Evolutionary conservation across 2,888 invertebrate species (phyloP).

Genomic region (Adela reaumurella): DNA sequence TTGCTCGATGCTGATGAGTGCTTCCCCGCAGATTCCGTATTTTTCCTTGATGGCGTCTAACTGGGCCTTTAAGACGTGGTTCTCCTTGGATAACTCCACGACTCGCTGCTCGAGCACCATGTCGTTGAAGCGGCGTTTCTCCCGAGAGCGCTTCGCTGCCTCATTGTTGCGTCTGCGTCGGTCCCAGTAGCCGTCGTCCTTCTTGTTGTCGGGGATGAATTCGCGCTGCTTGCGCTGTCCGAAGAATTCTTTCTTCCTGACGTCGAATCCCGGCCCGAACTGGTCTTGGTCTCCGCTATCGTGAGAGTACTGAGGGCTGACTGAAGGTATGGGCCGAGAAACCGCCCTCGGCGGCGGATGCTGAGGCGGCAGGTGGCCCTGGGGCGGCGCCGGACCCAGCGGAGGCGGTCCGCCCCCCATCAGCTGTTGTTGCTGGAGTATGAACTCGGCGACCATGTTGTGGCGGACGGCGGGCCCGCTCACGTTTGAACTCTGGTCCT

Average conservation of each 20-base stretch:
- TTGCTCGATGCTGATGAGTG: slow-evolving; percentile 83
- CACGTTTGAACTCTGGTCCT: slow-evolving; percentile 46
- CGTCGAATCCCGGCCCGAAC: slow-evolving; percentile 49
- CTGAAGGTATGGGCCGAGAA: slow-evolving; percentile 34
- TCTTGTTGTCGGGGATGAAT: slow-evolving; percentile 94
- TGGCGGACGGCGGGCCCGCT: slow-evolving; percentile 58
- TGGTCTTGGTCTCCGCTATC: slow-evolving; percentile 44
- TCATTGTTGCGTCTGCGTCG: slow-evolving; percentile 93
- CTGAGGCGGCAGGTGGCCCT: slow-evolving; percentile 30
- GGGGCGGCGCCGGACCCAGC: slow-evolving; percentile 18
- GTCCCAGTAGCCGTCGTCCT: slow-evolving; percentile 98
- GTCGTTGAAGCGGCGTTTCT: slow-evolving; percentile 93
- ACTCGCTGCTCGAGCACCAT: slow-evolving; percentile 94
- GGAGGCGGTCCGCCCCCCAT: slow-evolving; percentile 32
- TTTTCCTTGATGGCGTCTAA: slow-evolving; percentile 90
- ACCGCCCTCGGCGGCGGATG: slow-evolving; percentile 27
- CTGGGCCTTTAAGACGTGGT: slow-evolving; percentile 90
- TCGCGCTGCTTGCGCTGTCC: slow-evolving; percentile 91
- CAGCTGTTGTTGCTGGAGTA: slow-evolving; percentile 66
- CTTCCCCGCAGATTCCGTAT: slow-evolving; percentile 85
- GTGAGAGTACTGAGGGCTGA: slow-evolving; percentile 46
- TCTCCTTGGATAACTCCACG: slow-evolving; percentile 91
- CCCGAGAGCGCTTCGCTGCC: slow-evolving; percentile 94
- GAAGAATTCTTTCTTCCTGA: slow-evolving; percentile 78
- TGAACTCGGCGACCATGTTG: slow-evolving; percentile 86